Evolutionary conservation across 1,140 invertebrate species (phyloP), one percentile per base, ranked within the genome.

Genomic region (Listronotus bonariensis): DNA sequence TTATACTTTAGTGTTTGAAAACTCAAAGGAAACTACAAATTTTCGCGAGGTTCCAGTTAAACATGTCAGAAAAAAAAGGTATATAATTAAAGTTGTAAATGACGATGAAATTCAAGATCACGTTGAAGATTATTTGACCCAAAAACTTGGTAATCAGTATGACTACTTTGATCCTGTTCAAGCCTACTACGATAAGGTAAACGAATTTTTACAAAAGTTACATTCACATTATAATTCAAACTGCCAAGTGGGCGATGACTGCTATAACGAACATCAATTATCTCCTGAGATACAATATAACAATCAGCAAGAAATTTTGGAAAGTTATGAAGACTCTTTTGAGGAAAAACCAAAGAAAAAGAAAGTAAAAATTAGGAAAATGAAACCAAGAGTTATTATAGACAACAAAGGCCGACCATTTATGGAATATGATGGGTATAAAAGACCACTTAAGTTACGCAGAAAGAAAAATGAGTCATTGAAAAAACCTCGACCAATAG

Each of bases 391-490:
- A 62, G 12, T 74, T 12, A 72, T 74, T 38, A 67, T 74, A 11
- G 73, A 74, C 40, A 74, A 74, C 34, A 72, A 72, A 11, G 73
- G 73, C n/a, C 31, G 53, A 15, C 71, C 73, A 10, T 74, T 74
- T 42, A 67, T 74, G 43, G 73, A 74, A 63, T 62, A 73, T 14
- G 66, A 72, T 26, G 73, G 72, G 1, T 64, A 55, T 12, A 74
- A 74, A 31, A 51, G 72, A 31, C 73, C 73, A 17, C 31, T 74
- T 17, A 55, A 68, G n/a, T 51, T 59, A 15, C 45, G 48, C 11
- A 20, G 18, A 38, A 18, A 20, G 11, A 60, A 60, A 32, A 17
- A 12, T 14, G 54, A 11, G 14, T 26, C 5, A 26, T 26, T 26
- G 5, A 26, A 26, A n/a, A 26, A 26, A 26, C 20, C 20, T 26